Percentiles rank a stretch among this genome's conserved stretches.
phyloP scores from a whole-genome alignment of 2,888 invertebrate species.

The Omphaloscelis lunosa region DNA sequence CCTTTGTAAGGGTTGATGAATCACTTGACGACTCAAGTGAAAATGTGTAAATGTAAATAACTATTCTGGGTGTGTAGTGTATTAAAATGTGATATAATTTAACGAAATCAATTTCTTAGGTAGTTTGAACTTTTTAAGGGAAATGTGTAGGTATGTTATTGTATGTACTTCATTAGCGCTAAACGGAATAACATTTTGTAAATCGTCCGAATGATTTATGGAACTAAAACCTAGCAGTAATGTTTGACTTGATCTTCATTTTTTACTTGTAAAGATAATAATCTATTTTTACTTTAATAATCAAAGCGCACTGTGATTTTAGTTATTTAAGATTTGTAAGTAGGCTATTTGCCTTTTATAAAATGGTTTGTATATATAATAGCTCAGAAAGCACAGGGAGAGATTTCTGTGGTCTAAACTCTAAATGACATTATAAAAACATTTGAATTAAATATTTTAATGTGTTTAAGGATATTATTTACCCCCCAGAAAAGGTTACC shows the following conservation, averaged over 20 bases:
- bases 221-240: conserved; percentile 8
- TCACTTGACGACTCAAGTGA: conserved; percentile 8
- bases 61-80: conserved; percentile 48
- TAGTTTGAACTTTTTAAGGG: conserved; percentile 13
- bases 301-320: conserved; percentile 69
- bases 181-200: conserved; percentile 29
- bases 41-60: conserved; percentile 23
- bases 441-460: conserved; percentile 36
- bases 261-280: conserved; percentile 14
- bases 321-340: conserved; percentile 51
- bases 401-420: conserved; percentile 5
- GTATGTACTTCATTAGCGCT: conserved; percentile 37
- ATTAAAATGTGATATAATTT: conserved; percentile 64
- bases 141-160: conserved; percentile 10
- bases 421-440: conserved; percentile 14
- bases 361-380: conserved; percentile 40
- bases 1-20: conserved; percentile 18
- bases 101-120: conserved; percentile 8
- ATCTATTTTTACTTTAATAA: conserved; percentile 34
- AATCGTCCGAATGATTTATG: conserved; percentile 33
- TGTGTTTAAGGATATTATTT: conserved; percentile 26
- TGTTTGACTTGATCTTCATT: conserved; percentile 4
- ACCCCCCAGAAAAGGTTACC: not conserved
- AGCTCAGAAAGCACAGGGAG: not conserved
- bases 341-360: conserved; percentile 24